phyloP scores from a whole-genome alignment of 2,797 vertebrate species.

The Microchirus variegatus region DNA sequence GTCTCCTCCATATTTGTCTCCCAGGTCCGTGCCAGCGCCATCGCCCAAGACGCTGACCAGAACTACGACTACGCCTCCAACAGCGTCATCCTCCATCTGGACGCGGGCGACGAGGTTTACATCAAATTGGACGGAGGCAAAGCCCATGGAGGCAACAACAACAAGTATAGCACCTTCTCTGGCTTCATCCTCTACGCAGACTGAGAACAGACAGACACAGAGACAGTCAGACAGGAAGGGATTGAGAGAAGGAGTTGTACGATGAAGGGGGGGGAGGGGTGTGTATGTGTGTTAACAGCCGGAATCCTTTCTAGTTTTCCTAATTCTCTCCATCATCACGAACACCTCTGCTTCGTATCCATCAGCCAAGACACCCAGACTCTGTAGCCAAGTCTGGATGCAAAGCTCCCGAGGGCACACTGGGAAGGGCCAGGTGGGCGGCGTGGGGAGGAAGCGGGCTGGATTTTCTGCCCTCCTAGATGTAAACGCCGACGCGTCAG shows the following conservation, averaged over 20 bases:
- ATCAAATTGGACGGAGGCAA: conserved; percentile 98
- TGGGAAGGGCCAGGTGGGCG: conserved; percentile 51
- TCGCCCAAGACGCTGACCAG: conserved; percentile 97
- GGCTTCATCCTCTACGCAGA: conserved; percentile 98
- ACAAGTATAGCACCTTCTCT: conserved; percentile 99
- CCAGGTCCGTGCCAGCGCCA: conserved; percentile 96
- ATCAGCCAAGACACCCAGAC: conserved; percentile 61
- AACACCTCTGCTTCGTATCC: conserved; percentile 75
- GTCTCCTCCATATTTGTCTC: conserved; percentile 15
- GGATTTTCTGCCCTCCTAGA: conserved; percentile 36
- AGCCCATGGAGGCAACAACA: conserved; percentile 98
- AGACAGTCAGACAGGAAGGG: conserved; percentile 51
- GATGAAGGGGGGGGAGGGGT: conserved; percentile 39
- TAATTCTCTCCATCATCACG: conserved; percentile 74
- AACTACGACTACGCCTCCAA: conserved; percentile 99
- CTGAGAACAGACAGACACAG: conserved; percentile 76
- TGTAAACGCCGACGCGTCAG: conserved; percentile 49
- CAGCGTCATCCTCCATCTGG: conserved; percentile 97
- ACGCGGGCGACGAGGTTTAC: conserved; percentile 95
- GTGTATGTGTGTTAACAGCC: conserved; percentile 63
- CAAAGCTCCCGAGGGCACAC: conserved; percentile 59
- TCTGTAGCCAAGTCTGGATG: conserved; percentile 61
- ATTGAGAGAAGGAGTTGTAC: conserved; percentile 46
- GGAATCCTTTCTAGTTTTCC: conserved; percentile 75
- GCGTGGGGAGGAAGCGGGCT: conserved; percentile 36